Evolutionary conservation across 1,140 invertebrate genomes (phyloP).

Genomic region (Acromyrmex echinatior): DNA sequence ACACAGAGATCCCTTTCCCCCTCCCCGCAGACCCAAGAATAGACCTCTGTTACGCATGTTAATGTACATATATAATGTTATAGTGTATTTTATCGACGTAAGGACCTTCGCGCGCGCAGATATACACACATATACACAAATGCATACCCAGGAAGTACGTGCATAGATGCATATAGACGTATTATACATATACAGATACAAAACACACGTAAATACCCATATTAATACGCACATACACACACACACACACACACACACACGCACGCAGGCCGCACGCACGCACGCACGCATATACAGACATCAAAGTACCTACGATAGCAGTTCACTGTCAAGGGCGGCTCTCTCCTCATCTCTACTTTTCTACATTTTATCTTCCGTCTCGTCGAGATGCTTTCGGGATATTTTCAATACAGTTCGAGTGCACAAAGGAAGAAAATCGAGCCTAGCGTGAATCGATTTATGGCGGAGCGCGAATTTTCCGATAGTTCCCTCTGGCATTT

Average conservation of each 20-base stretch:
- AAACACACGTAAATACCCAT: conserved; percentile 3
- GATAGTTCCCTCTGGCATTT: conserved; percentile 26
- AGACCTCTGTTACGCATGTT: conserved; percentile 84
- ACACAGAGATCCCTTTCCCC: conserved; percentile 8
- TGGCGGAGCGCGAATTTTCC: conserved; percentile 33
- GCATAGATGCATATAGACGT: conserved; percentile 58
- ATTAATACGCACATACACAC: conserved; percentile 7
- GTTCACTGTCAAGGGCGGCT: conserved; percentile 72
- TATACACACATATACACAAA: conserved; percentile 39
- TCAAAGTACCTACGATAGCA: conserved; percentile 70
- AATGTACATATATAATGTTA: conserved; percentile 86
- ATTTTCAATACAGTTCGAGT: conserved; percentile 68
- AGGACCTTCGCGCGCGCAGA: conserved; percentile 80
- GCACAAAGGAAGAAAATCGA: conserved; percentile 67
- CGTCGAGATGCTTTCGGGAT: conserved; percentile 54
- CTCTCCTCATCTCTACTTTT: conserved; percentile 62
- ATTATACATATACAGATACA: conserved; percentile 43
- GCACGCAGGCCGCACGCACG: background rate
- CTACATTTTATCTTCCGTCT: conserved; percentile 39
- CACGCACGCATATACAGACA: conserved; percentile 20
- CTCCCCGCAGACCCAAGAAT: conserved; percentile 72
- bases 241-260: background rate
- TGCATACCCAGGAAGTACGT: conserved; percentile 27
- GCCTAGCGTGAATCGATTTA: conserved; percentile 40
- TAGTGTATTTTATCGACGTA: conserved; percentile 85